Evolutionary conservation across 2,888 invertebrate species (phyloP), one percentile per base, ranked within the genome.

Genomic region (Tiliacea aurago): DNA sequence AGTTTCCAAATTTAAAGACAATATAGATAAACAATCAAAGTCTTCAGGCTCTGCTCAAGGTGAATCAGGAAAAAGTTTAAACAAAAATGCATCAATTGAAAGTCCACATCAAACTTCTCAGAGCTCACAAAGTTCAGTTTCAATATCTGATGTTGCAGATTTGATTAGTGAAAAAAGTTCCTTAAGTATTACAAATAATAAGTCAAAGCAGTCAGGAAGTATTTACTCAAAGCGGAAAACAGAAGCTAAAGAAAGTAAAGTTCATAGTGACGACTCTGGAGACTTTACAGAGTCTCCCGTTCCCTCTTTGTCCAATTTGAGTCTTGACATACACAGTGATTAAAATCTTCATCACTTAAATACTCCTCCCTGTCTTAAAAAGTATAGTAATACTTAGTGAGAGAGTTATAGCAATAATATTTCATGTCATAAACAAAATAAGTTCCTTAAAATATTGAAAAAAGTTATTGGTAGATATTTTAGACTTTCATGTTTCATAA

Each of bases 241-340:
- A 18, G 86, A 87, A 70, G 77, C 73, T 47, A 87, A 89, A 78
- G 81, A 87, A 68, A 87, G 80, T 64, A 93, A 91, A 84, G 85
- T 89, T 71, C 83, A 88, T 33, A 94, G 93, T 87, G 94, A 95
- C 88, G 94, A 95, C 84, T 95, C 95, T 28, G 95, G 93, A 67
- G 95, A 95, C 77, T 95, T 94, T 76, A 93, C 95, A 1, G 95
- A 94, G 69, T 95, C 96, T 51, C 94, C 95, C 7, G 88, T 96
- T 75, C 95, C 95, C 43, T 96, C 95, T 43, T 84, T 96, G 47
- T 96, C 96, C 69, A 96, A 96, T 88, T 89, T 96, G 47, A 96
- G 96, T 86, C 91, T 95, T 72, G 95, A 96, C 84, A 93, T 95
- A 81, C 95, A 95, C 88, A 95, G 95, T 92, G 95, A 95, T 81